A percentile compares a stretch with the other conserved stretches of the same genome.
These are phyloP conservation scores for Stegastes partitus DNA, from an alignment of 2,113 vertebrate genomes.

Conservation along the genomic window DNA sequence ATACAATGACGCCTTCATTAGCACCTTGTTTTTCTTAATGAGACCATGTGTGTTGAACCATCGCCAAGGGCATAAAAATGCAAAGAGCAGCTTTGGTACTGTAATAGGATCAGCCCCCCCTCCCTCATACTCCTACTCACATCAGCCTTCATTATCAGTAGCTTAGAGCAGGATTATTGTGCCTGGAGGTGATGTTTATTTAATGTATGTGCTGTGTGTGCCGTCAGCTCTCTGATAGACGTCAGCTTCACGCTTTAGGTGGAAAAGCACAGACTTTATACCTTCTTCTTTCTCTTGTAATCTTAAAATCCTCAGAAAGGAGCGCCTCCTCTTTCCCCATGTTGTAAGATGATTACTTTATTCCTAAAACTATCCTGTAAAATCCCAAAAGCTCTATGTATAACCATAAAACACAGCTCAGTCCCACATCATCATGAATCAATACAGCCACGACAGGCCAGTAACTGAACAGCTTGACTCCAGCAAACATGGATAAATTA, in stretches of 20 bases:
- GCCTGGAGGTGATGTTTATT: slow-evolving; percentile 47
- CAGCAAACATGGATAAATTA: neutral
- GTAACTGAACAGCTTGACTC: neutral
- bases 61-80: slow-evolving; percentile 34
- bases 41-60: slow-evolving; percentile 12
- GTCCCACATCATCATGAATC: neutral
- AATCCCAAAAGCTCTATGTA: too few relatives aligned
- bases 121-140: slow-evolving; percentile 52
- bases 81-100: slow-evolving; percentile 42
- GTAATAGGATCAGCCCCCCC: slow-evolving; percentile 76
- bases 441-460: neutral
- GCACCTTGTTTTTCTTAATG: neutral
- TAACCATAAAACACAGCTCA: slow-evolving; percentile 1
- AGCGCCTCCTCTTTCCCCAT: neutral
- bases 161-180: slow-evolving; percentile 67
- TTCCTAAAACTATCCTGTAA: neutral
- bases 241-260: neutral
- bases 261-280: neutral
- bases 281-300: neutral
- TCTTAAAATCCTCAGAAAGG: neutral
- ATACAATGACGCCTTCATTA: neutral
- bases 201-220: slow-evolving; percentile 8
- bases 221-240: neutral
- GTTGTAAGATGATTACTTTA: neutral
- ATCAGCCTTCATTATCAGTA: slow-evolving; percentile 52